Base-by-base conservation (phyloP, 2,113 vertebrate genomes). In the Xenopus borealis region DNA sequence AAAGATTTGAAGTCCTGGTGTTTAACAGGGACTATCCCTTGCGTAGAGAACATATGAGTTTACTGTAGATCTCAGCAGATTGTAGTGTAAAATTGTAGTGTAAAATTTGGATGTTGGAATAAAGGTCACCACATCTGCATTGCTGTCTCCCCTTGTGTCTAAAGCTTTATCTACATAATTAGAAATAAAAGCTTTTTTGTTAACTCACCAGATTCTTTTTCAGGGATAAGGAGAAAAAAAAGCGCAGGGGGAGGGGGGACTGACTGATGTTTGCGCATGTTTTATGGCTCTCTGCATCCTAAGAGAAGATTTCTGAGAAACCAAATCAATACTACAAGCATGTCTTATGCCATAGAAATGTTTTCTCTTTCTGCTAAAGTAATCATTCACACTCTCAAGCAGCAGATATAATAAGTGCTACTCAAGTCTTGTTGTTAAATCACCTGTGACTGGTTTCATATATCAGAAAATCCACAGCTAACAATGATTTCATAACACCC, bases 61-160 rank as follows among this genome's bases (percentile, higher is more conserved):
- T 86, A 87, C 88, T 85, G 82, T 76, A 65, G 82, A 82, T 84
- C 88, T 90, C 89, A 55, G 87, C 92, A 94, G 93, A 92, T 95
- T 94, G 95, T 94, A 92, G 92, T 92, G n/a, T n/a, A n/a, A n/a
- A 96, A 97, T 96, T 93, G 95, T 91, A 94, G 92, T 95, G 93
- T 94, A 93, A 97, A 95, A 94, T 94, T 92, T 95, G 89, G 89
- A 90, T 91, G 86, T 50, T 90, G 89, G 89, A 91, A 94, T 93
- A 96, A 97, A 97, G 94, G 96, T 96, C 94, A 95, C 85, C 89
- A 92, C 87, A 95, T 96, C 93, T 96, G 88, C 95, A 95, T 94
- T 95, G 23, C 66, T 9, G n/a, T 53, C 14, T 91, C 88, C 91
- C 91, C 92, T 91, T 84, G 89, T 95, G 92, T 92, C 95, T 93